Evolutionary conservation across 53 echinoderm and acorn worm genomes (phyloP).

Genomic region (Zoroaster sp.): DNA sequence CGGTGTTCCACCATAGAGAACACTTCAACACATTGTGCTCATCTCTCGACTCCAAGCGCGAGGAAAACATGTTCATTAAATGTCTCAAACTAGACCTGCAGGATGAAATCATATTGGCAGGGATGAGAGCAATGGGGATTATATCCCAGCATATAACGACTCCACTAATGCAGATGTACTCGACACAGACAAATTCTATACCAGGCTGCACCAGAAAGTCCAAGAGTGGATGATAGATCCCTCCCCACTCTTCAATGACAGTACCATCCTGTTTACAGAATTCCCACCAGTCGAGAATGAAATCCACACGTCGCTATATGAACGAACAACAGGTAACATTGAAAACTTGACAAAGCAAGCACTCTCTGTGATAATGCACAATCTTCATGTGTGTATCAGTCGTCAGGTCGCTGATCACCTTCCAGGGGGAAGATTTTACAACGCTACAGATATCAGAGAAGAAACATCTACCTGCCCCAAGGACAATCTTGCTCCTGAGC

Average conservation of each 20-base stretch:
- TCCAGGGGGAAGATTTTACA: conserved; percentile 35
- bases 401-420: conserved; percentile 56
- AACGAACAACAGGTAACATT: conserved; percentile 33
- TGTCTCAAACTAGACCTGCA: conserved; percentile 44
- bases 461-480: conserved; percentile 48
- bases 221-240: conserved; percentile 65
- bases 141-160: conserved; percentile 22
- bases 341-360: conserved; percentile 64
- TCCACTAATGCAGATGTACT: conserved; percentile 57
- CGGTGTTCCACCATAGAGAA: conserved; percentile 54
- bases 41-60: conserved; percentile 48
- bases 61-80: conserved; percentile 56
- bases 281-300: conserved; percentile 54
- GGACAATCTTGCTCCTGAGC: conserved; percentile 27
- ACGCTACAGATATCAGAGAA: conserved; percentile 12
- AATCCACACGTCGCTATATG: conserved; percentile 36
- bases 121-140: conserved; percentile 64
- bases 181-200: conserved; percentile 62
- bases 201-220: conserved; percentile 28
- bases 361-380: conserved; percentile 50
- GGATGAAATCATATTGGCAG: conserved; percentile 46
- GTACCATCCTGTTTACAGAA: conserved; percentile 47
- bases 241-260: conserved; percentile 44
- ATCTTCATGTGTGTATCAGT: not conserved
- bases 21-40: conserved; percentile 53